These are phyloP conservation scores for Conistra vaccinii DNA, from an alignment of 2,888 invertebrate species.

Conservation along the genomic window DNA sequence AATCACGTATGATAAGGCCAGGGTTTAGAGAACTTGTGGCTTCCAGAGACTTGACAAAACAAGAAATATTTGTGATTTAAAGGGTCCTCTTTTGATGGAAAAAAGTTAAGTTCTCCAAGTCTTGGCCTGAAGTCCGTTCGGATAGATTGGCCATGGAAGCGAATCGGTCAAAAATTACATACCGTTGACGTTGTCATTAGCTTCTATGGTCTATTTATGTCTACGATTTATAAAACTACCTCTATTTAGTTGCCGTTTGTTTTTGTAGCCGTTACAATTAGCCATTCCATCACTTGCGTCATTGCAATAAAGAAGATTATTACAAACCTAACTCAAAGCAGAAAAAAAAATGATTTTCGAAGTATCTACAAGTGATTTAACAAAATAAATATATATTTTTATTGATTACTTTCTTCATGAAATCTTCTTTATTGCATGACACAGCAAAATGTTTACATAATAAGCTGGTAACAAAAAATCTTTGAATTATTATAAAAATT, in stretches of 20 bases:
- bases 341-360: background rate
- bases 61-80: constrained; percentile 41
- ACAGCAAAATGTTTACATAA: constrained; percentile 59
- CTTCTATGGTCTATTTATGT: constrained; percentile 69
- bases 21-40: constrained; percentile 23
- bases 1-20: constrained; percentile 61
- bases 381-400: constrained; percentile 6
- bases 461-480: constrained; percentile 76
- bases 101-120: constrained; percentile 17
- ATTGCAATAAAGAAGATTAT: constrained; percentile 62
- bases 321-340: constrained; percentile 6
- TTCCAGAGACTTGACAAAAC: constrained; percentile 10
- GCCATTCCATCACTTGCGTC: constrained; percentile 59
- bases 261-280: constrained; percentile 75
- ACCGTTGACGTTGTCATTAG: constrained; percentile 61
- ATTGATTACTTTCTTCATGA: constrained; percentile 7
- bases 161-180: constrained; percentile 77
- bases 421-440: constrained; percentile 63
- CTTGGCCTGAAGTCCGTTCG: constrained; percentile 54
- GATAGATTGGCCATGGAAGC: constrained; percentile 74
- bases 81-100: constrained; percentile 22
- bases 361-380: constrained; percentile 44
- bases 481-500: constrained; percentile 69
- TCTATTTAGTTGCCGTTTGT: constrained; percentile 74
- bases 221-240: constrained; percentile 76